Evolutionary conservation across 2,113 vertebrate genomes (phyloP).

Genomic region (Cyanoliseus patagonus): DNA sequence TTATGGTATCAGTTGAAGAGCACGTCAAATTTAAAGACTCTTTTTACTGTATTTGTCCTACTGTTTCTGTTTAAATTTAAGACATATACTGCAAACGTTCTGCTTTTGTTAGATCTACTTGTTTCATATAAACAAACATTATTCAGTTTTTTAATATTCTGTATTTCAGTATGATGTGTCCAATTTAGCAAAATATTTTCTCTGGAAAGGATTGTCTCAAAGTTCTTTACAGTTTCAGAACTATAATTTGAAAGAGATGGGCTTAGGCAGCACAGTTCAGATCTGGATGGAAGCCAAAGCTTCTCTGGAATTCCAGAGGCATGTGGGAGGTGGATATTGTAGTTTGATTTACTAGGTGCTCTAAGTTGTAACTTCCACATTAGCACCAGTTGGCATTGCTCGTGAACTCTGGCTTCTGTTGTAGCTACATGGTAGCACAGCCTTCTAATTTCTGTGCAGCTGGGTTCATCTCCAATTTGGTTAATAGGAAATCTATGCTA

Average conservation of each 20-base stretch:
- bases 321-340: not conserved
- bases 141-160: not conserved
- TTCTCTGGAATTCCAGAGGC: not conserved
- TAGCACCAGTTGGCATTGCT: not conserved
- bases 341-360: slow-evolving; percentile 6
- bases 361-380: not conserved
- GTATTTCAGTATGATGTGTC: not conserved
- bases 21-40: not conserved
- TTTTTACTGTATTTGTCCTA: not conserved
- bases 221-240: not conserved
- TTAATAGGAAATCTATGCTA: not conserved
- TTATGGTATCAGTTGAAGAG: not conserved
- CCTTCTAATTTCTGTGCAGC: not conserved
- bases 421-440: not conserved
- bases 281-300: not conserved
- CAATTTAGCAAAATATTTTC: not conserved
- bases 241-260: not conserved
- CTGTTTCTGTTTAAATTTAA: not conserved
- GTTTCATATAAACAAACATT: not conserved
- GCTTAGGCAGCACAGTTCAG: not conserved
- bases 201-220: not conserved
- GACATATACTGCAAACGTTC: not conserved
- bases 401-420: not conserved
- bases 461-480: not conserved
- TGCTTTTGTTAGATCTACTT: not conserved